These are phyloP conservation scores for Andrena camellia DNA, from an alignment of 2,888 invertebrate genomes.

Conservation along the genomic window DNA sequence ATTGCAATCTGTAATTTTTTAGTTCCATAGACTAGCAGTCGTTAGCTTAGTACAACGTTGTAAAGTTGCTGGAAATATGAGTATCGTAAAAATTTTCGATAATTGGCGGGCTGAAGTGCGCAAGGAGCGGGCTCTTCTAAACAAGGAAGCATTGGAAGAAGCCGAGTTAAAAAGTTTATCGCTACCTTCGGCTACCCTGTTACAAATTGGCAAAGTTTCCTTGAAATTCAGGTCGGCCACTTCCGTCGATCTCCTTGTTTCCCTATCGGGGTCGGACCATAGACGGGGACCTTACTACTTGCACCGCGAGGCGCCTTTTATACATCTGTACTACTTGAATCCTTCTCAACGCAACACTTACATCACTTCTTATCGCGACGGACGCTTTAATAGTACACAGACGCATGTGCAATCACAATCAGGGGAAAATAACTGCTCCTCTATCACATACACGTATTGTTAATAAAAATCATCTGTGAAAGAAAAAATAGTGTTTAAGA, in stretches of 20 bases:
- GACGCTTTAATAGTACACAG: too few relatives aligned
- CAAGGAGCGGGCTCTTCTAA: neutral
- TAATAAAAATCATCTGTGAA: too few relatives aligned
- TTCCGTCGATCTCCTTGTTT: constrained; percentile 45
- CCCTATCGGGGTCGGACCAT: constrained; percentile 36
- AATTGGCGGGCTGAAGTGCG: constrained; percentile 10
- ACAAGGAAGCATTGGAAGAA: constrained; percentile 15
- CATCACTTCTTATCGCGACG: neutral
- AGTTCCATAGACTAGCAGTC: neutral
- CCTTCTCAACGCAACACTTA: neutral
- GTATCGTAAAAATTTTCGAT: constrained; percentile 15
- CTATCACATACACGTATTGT: too few relatives aligned
- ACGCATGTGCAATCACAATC: too few relatives aligned
- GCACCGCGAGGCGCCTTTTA: constrained; percentile 26
- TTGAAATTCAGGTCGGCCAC: constrained; percentile 53
- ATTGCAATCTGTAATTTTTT: constrained; percentile 1
- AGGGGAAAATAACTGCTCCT: too few relatives aligned
- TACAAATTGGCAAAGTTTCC: constrained; percentile 60
- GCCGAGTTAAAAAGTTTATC: constrained; percentile 50
- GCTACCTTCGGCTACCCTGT: constrained; percentile 5
- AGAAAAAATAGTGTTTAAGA: too few relatives aligned
- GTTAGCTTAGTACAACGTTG: neutral
- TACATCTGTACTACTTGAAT: constrained; percentile 39
- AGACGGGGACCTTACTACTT: constrained; percentile 33
- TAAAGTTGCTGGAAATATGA: neutral